Evolutionary conservation across 2,797 vertebrate species (phyloP).

Genomic region (Galago senegalensis): DNA sequence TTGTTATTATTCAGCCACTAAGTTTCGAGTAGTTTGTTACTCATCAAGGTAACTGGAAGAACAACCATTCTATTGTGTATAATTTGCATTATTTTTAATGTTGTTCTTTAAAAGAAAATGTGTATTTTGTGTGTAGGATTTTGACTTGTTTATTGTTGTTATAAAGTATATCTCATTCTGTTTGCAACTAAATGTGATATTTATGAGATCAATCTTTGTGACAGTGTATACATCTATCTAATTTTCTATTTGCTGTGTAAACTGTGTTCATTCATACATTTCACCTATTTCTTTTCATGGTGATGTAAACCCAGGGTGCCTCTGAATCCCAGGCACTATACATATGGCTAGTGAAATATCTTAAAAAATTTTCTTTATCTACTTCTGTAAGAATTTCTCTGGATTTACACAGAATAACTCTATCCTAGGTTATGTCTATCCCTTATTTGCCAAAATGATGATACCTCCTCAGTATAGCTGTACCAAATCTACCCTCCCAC

Average conservation of each 20-base stretch:
- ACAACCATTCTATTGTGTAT: background rate
- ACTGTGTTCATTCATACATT: background rate
- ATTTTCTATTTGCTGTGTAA: background rate
- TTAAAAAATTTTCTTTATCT: background rate
- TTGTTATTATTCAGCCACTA: background rate
- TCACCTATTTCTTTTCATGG: background rate
- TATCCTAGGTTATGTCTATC: too few relatives aligned
- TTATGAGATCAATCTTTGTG: background rate
- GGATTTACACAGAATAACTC: background rate
- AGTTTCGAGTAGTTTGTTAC: background rate
- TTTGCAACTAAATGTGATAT: constrained; percentile 15
- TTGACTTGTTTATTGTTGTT: constrained; percentile 18
- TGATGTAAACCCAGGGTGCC: background rate
- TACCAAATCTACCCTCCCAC: background rate
- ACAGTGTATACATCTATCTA: background rate
- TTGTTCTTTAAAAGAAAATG: background rate
- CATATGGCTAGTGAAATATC: background rate
- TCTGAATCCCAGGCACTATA: background rate
- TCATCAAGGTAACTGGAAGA: background rate
- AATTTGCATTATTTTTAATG: background rate
- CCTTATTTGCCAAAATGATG: background rate
- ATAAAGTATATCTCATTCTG: constrained; percentile 15
- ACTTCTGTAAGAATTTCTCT: background rate
- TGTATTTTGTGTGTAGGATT: background rate
- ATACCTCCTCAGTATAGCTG: background rate